Conservation (phyloP, 2,797 vertebrate species). For the Meda fulgida region DNA sequence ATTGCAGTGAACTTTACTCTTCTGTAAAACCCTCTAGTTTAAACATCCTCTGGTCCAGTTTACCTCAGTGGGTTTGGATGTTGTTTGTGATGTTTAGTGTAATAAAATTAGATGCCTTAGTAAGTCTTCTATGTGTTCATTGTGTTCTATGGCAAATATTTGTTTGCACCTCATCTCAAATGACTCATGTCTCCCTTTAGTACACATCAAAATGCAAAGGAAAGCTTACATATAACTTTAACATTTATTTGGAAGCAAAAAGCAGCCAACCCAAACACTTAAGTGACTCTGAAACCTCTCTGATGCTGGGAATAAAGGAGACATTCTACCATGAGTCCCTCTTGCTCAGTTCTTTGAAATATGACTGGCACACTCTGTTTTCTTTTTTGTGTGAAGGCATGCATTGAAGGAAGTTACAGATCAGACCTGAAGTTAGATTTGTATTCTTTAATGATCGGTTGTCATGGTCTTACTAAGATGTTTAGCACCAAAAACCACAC, state of each 20-base stretch:
- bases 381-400: not conserved
- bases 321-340: slow-evolving; percentile 27
- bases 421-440: not conserved
- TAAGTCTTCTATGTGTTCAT: slow-evolving; percentile 28
- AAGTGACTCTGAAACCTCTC: slow-evolving; percentile 32
- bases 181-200: slow-evolving; percentile 25
- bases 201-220: slow-evolving; percentile 20
- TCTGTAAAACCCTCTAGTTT: slow-evolving; percentile 32
- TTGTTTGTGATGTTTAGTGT: slow-evolving; percentile 27
- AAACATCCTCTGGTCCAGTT: slow-evolving; percentile 21
- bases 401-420: not conserved
- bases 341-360: slow-evolving; percentile 33
- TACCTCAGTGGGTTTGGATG: slow-evolving; percentile 20
- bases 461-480: not conserved
- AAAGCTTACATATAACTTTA: slow-evolving; percentile 24
- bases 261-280: slow-evolving; percentile 45
- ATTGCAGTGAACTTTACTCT: not conserved
- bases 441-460: not conserved
- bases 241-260: slow-evolving; percentile 31
- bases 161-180: slow-evolving; percentile 8
- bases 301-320: slow-evolving; percentile 33
- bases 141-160: slow-evolving; percentile 18
- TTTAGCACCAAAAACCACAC: not conserved
- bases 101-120: slow-evolving; percentile 25
- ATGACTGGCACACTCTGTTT: not conserved